Conservation (phyloP, 2,113 vertebrate species). For the Neopipo cinnamomea region DNA sequence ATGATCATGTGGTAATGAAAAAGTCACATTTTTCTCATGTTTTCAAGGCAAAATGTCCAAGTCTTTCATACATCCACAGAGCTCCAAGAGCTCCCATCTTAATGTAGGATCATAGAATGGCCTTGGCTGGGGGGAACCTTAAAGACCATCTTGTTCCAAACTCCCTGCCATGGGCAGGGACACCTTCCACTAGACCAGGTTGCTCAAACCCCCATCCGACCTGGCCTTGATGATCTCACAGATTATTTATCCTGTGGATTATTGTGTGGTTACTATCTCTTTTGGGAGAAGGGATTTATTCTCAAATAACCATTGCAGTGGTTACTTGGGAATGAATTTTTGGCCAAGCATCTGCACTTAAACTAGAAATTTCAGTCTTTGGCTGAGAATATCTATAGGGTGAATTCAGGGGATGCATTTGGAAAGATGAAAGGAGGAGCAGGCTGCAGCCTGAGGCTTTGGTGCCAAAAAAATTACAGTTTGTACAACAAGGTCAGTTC, state of each 20-base stretch:
- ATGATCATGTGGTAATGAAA: not conserved
- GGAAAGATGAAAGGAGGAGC: not conserved
- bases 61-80: not conserved
- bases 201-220: not conserved
- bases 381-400: not conserved
- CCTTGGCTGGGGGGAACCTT: not conserved
- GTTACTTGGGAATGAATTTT: not conserved
- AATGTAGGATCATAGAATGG: not conserved
- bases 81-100: not conserved
- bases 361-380: not conserved
- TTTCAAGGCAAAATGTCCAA: not conserved
- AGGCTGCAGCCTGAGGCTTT: not conserved
- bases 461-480: not conserved
- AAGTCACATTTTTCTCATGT: constrained; percentile 43
- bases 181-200: not conserved
- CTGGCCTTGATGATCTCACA: not conserved
- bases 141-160: not conserved
- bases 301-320: not conserved
- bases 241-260: not conserved
- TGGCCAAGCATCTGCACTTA: not conserved
- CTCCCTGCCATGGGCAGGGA: not conserved
- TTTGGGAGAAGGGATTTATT: not conserved
- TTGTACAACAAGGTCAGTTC: constrained; percentile 3
- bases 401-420: not conserved
- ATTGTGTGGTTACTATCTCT: not conserved